Evolutionary conservation across 2,113 vertebrate species (phyloP), one percentile per base, ranked within the genome.

Genomic region (Thalassoma bifasciatum): DNA sequence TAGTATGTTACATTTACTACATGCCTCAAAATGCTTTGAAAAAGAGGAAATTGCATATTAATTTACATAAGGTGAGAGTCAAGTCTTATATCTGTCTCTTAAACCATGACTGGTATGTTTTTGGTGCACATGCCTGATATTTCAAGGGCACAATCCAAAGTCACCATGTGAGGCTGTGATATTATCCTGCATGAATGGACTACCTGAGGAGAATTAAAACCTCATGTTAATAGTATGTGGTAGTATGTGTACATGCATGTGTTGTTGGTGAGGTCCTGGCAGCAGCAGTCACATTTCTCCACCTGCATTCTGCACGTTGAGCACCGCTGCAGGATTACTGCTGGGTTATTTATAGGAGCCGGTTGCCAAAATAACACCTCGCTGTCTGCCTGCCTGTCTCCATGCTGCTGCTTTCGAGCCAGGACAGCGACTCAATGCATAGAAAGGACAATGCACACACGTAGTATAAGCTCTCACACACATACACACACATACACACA

Each of bases 261-360:
- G 22, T 51, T 72, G 75, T 37, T 44, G 57, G 34, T 42, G 77
- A 26, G 77, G 69, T 83, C 72, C 58, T 61, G 64, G 42, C 72
- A 60, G 44, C 50, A 65, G 72, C 76, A 79, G 58, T 57, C 86
- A 75, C 75, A 81, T 88, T 87, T 81, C 75, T 51, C 79, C 81
- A 81, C 73, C 83, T 84, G 87, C 89, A 79, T 57, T 44, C 66
- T 63, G 62, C 79, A 75, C 73, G 60, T 22, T 38, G 68, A 64
- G 62, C 75, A 67, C 80, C 83, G 51, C 82, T 77, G 81, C 44
- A 74, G 82, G 80, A 86, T 89, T 77, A 86, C 87, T 66, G 79
- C 65, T 51, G 69, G 66, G 88, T 75, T 94, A 95, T 94, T 94
- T 94, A 87, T 94, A 93, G 93, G 84, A 84, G 82, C 61, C 75